Conservation (phyloP, 1,140 invertebrate species). For the Leptoteleia sp. region DNA sequence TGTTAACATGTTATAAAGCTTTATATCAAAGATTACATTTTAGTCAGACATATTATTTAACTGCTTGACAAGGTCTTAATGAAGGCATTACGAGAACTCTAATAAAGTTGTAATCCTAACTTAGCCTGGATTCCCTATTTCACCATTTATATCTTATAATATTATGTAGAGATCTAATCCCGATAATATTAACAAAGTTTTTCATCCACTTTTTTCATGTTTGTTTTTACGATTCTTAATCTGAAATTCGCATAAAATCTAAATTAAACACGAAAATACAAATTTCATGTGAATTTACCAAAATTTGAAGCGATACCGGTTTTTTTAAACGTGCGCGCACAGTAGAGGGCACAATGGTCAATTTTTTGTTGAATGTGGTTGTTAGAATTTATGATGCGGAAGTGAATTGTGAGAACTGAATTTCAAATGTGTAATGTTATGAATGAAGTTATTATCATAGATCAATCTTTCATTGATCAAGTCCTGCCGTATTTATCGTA, state of each 20-base stretch:
- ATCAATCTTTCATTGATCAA: constrained; percentile 64
- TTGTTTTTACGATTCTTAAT: constrained; percentile 40
- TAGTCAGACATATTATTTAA: constrained; percentile 45
- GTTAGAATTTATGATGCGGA: constrained; percentile 61
- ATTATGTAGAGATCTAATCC: constrained; percentile 48
- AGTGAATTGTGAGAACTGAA: constrained; percentile 66
- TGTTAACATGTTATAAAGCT: constrained; percentile 6
- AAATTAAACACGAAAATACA: constrained; percentile 45
- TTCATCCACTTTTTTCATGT: constrained; percentile 45
- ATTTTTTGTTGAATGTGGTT: constrained; percentile 33
- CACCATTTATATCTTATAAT: constrained; percentile 48
- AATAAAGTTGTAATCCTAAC: constrained; percentile 55
- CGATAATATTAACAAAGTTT: constrained; percentile 58
- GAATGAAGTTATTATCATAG: constrained; percentile 61
- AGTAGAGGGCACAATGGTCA: constrained; percentile 12
- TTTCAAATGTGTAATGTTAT: constrained; percentile 56
- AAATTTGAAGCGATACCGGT: constrained; percentile 39
- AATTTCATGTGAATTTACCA: constrained; percentile 46
- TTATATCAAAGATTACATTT: too few relatives aligned
- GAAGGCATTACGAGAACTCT: constrained; percentile 55
- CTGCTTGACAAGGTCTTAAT: constrained; percentile 58
- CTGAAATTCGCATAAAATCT: constrained; percentile 49
- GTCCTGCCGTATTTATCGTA: constrained; percentile 28
- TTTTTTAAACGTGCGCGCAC: constrained; percentile 23
- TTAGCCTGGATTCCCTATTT: constrained; percentile 14